Percentiles rank a stretch among this genome's conserved stretches.
phyloP scores from a whole-genome alignment of 2,797 vertebrate species.

The Spheniscus humboldti region DNA sequence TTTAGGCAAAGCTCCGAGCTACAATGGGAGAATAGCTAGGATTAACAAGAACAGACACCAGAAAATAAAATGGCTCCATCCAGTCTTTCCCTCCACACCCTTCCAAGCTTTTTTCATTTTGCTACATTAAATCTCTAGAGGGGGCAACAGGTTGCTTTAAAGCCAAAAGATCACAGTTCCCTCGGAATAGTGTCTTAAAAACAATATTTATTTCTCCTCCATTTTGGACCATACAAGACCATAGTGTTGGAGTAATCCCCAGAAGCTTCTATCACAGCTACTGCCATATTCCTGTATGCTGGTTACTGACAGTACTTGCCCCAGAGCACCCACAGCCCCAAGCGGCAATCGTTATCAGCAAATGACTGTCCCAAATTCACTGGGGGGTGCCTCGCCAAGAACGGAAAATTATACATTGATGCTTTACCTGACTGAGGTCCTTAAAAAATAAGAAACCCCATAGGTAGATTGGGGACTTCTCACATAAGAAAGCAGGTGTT shows the following conservation, averaged over 20 bases:
- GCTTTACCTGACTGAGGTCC: background rate
- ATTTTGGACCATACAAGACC: background rate
- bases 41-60: background rate
- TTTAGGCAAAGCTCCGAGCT: background rate
- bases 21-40: rapidly evolving
- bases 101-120: background rate
- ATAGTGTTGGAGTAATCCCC: background rate
- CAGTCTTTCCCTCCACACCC: background rate
- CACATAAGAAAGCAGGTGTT: conserved; percentile 45
- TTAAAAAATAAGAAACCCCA: background rate
- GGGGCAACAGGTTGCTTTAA: background rate
- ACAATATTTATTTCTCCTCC: background rate
- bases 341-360: background rate
- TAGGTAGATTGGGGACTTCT: conserved; percentile 14
- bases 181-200: background rate
- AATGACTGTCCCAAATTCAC: background rate
- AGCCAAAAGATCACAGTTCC: background rate
- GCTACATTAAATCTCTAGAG: background rate
- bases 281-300: background rate
- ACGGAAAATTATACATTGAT: background rate
- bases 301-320: background rate
- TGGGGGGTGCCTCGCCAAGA: background rate
- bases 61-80: background rate
- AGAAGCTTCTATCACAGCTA: background rate
- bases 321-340: background rate